Base-by-base conservation (phyloP, 2,113 vertebrate genomes). In the Trematomus loennbergii region DNA sequence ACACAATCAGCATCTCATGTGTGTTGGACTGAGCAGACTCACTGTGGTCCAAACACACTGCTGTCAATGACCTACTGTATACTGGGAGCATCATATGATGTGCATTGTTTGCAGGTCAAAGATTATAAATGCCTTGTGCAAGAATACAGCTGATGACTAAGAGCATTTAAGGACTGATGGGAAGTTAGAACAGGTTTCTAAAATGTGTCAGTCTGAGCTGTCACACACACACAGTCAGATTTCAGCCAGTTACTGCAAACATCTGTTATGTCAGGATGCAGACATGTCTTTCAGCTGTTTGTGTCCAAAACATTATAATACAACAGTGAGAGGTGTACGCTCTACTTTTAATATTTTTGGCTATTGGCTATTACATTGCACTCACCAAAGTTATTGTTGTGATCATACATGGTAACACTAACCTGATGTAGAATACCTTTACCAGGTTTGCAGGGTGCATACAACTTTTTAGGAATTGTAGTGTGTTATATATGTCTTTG, bases 1-100 rank as follows among this genome's bases (percentile, higher is more conserved):
- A 55, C 72, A 92, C 87, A 86, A 87, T 84, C 75, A 68, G 48
- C 70, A 78, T 63, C 79, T 86, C 59, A 12, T 86, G 62, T 79
- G 65, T 83, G 36, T 78, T 60, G 54, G 62, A 73, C 20, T 74
- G 59, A 72, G 58, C 74, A 61, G 78, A 70, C 52, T 60, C 55
- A 79, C 72, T 75, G 75, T 60, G 61, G 52, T 62, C 50, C 45
- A 2, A 70, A 52, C 43, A 33, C 3, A 36, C 52, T 45, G 63
- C 73, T 64, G 70, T 85, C 78, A 73, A 76, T 81, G 81, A 72
- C 58, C 84, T 50, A 53, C 79, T 75, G 76, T 72, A 61, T 8
- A 18, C 63, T 53, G n/a, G 3, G 48, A 45, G 49, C 60, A 78
- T 74, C 85, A 75, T 54, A 63, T 88, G 79, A 85, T 77, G 80